Base-by-base conservation (phyloP, 2,888 invertebrate species). In the Polydesmus complanatus region DNA sequence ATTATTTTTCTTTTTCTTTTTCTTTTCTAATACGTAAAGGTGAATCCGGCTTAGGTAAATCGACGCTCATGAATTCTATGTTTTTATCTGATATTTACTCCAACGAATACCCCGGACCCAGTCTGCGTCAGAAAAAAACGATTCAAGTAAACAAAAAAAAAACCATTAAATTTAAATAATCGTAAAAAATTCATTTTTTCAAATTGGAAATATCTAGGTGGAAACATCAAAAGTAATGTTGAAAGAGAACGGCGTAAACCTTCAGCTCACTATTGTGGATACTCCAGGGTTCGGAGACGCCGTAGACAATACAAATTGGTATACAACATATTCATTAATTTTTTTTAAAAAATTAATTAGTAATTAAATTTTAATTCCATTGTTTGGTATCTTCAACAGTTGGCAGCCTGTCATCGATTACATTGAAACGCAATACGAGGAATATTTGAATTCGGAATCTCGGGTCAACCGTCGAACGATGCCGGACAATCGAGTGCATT, bases 251-350 rank as follows among this genome's bases (percentile, higher is more conserved):
- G 95, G 96, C 56, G 98, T 98, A 49, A 95, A 96, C 77, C 81
- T 99, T 50, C 86, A 89, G 51, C 79, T 99, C 63, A 97, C 96
- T 2, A 87, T 98, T 63, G 96, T 98, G 53, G 98, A 98, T 74
- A 99, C 98, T 18, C 97, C 98, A 1, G 98, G 98, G 27, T 99
- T 98, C 73, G 98, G 98, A 1, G 97, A 98, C 76, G 93, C 95
- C 23, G 95, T 98, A 25, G 95, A 98, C 76, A 99, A 98, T 75
- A 93, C 92, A 75, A 94, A 97, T 78, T 99, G 96, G 88, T 89
- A 71, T 73, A 78, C 72, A 8, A 8, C 14, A 8, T 37, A 37
- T 37, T 37, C 14, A 37, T 37, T 37, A 8, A 37, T 5, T 37
- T 8, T 37, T 8, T 37, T 14, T 37, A 37, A 37, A 37, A 8